Conservation (phyloP, 1,140 invertebrate genomes). For the Diorhabda elongata region DNA sequence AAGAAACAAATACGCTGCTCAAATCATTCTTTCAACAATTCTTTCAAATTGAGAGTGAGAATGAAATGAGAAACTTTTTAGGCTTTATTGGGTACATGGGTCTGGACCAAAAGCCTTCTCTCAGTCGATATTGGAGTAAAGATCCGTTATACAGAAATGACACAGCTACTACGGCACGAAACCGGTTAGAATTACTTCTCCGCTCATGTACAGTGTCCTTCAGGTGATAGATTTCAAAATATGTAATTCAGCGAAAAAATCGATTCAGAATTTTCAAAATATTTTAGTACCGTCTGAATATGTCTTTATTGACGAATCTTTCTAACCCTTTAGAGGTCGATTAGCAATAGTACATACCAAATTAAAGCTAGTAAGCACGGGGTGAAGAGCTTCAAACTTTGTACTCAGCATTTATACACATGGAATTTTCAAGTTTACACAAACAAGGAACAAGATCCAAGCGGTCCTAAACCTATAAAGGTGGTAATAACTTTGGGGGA, state of each 20-base stretch:
- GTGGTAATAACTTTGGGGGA: constrained; percentile 18
- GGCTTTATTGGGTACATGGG: neutral
- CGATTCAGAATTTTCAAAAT: too few relatives aligned
- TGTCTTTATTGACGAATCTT: constrained; percentile 39
- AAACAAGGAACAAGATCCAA: constrained; percentile 25
- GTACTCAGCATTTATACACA: constrained; percentile 38
- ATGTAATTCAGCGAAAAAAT: neutral
- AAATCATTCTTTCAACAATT: too few relatives aligned
- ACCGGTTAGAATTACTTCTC: neutral
- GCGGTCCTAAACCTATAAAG: neutral
- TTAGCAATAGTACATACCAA: constrained; percentile 25
- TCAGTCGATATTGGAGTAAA: neutral
- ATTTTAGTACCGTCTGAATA: too few relatives aligned
- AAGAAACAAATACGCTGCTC: too few relatives aligned
- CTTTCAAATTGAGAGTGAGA: neutral
- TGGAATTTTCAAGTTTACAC: constrained; percentile 40
- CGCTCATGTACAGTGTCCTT: neutral
- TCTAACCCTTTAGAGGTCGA: constrained; percentile 39
- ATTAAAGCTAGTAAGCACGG: constrained; percentile 26
- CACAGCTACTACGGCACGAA: neutral
- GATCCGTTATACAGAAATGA: neutral
- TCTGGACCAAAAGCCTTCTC: neutral
- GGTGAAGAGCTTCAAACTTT: constrained; percentile 45
- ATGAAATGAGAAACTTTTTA: neutral
- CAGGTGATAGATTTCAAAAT: neutral